Evolutionary conservation across 2,888 invertebrate genomes (phyloP), one percentile per base, ranked within the genome.

Genomic region (Parthenolecanium corni): DNA sequence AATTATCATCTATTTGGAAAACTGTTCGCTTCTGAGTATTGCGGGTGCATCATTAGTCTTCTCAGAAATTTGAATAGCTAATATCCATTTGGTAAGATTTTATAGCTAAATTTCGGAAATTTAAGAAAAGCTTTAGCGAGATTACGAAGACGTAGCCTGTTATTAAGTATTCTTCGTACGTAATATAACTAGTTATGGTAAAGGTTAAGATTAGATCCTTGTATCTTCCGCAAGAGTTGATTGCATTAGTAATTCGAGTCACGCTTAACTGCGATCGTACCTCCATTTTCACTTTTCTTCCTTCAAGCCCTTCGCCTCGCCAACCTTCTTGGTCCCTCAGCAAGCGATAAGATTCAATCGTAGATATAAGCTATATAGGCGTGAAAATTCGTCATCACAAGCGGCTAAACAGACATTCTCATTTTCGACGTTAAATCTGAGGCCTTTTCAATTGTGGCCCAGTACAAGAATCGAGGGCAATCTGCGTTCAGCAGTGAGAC

Each of bases 191-290:
- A 61, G 61, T 61, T 61, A 51, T 49, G 61, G 61, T 38, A 51
- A 61, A 61, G 61, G 61, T 61, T 61, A 36, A 61, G 61, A 61
- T 61, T 61, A 47, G 61, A 61, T 61, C 16, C 61, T 61, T 61
- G 61, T 61, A 61, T 61, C 61, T 61, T 61, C 49, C 61, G 61
- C 61, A 51, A 61, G 61, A 61, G 61, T 61, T 61, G 61, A 61
- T 61, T 49, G 40, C 61, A 61, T 61, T 61, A 49, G 49, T 51
- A 49, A 61, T 61, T 61, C 61, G 49, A 38, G 18, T 36, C 61
- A 51, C 61, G 61, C 21, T 23, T 31, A 36, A 21, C 61, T 61
- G 18, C 58, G 49, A 61, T 49, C 61, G 31, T 61, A 36, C 51
- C 47, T 21, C 61, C 51, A 49, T 49, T 61, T 61, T 61, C 61